Percentiles rank a stretch among this genome's conserved stretches.
Conservation (phyloP, 2,113 vertebrate species). For the Azemiops feae region DNA sequence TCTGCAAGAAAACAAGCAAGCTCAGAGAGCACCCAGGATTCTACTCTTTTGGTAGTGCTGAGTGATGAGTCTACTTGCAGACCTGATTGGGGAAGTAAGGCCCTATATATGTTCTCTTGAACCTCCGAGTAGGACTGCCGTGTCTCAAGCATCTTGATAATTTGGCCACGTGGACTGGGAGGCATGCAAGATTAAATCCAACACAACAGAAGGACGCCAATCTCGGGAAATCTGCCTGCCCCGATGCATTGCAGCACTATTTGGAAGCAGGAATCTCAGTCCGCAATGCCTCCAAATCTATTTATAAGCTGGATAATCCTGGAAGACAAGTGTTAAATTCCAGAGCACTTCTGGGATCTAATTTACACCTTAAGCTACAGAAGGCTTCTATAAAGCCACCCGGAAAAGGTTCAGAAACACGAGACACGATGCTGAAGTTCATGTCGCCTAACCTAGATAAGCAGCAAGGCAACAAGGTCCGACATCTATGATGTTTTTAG, state of each 20-base stretch:
- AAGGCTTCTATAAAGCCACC: neutral
- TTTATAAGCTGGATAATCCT: neutral
- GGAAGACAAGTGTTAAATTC: neutral
- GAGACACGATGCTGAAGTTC: neutral
- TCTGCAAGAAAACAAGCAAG: too few relatives aligned
- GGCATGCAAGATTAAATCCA: neutral
- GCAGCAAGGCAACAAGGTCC: neutral
- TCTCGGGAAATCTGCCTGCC: neutral
- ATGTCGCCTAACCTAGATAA: neutral
- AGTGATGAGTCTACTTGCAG: neutral
- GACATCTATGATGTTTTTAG: neutral
- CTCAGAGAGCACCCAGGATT: too few relatives aligned
- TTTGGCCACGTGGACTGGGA: neutral
- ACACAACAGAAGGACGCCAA: neutral
- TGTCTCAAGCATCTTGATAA: neutral
- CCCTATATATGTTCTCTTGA: neutral
- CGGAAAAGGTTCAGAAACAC: neutral
- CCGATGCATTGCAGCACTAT: too few relatives aligned
- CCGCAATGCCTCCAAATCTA: neutral
- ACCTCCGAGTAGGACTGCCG: too few relatives aligned
- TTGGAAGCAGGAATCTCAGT: neutral
- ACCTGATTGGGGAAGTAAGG: neutral
- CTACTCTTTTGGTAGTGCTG: neutral
- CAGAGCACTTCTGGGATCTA: neutral
- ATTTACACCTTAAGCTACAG: neutral